Evolutionary conservation across 2,888 invertebrate genomes (phyloP).

Genomic region (Drosophila neonasuta): DNA sequence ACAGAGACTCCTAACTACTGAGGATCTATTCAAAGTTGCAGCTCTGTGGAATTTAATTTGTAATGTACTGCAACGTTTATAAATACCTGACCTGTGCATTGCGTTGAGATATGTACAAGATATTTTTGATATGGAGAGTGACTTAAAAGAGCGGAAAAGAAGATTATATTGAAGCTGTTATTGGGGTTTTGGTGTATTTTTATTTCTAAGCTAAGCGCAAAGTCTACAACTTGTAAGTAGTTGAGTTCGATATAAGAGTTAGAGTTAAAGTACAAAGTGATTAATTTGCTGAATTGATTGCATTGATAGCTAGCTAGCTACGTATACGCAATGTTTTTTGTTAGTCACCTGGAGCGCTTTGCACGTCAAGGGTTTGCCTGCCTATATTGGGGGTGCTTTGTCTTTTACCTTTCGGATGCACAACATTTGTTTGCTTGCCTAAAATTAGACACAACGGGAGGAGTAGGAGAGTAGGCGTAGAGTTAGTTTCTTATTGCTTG

Average conservation of each 20-base stretch:
- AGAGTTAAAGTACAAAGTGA: conserved; percentile 29
- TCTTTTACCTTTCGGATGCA: conserved; percentile 81
- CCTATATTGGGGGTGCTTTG: conserved; percentile 79
- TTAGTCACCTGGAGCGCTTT: conserved; percentile 80
- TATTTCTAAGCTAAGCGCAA: conserved; percentile 41
- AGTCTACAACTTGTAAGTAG: conserved; percentile 56
- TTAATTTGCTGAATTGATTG: conserved; percentile 41
- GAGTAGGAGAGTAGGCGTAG: conserved; percentile 5
- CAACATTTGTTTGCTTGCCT: conserved; percentile 81
- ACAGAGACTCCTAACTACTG: conserved; percentile 36
- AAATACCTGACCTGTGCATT: conserved; percentile 40
- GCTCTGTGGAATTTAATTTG: conserved; percentile 1
- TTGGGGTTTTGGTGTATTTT: conserved; percentile 24
- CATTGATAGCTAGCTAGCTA: conserved; percentile 43
- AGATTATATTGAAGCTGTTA: conserved; percentile 26
- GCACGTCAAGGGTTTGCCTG: conserved; percentile 78
- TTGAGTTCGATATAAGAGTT: conserved; percentile 38
- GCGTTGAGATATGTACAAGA: conserved; percentile 38
- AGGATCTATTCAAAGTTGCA: conserved; percentile 13
- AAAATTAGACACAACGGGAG: conserved; percentile 67
- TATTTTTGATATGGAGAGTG: conserved; percentile 26
- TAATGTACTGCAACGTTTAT: conserved; percentile 8
- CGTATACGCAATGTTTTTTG: conserved; percentile 61
- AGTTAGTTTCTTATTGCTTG: conserved; percentile 25
- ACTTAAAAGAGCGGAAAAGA: conserved; percentile 33